These are phyloP conservation scores for Pseudobourletiella spinata DNA, from an alignment of 1,140 invertebrate species.

Conservation along the genomic window DNA sequence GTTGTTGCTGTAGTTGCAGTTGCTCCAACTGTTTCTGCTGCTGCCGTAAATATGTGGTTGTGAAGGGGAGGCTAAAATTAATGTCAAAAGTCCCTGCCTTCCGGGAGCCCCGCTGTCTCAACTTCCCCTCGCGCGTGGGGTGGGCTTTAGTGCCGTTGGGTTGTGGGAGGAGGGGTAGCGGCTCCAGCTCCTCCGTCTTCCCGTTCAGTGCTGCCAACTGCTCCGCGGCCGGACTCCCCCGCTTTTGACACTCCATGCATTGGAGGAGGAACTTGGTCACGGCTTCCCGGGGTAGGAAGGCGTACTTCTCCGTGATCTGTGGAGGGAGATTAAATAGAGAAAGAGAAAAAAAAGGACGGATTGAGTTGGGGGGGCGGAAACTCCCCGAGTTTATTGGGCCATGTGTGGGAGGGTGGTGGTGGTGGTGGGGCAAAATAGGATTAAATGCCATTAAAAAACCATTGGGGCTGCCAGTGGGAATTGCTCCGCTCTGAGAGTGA, in stretches of 20 bases:
- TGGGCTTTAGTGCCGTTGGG: no score
- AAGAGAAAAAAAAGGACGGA: background rate
- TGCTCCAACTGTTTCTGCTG: conserved; percentile 15
- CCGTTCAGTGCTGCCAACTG: conserved; percentile 6
- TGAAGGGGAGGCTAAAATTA: conserved; percentile 73
- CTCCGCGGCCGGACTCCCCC: conserved; percentile 55
- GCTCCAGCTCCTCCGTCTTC: background rate
- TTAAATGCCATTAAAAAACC: no score
- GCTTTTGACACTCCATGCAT: conserved; percentile 84
- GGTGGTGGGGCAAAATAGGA: background rate
- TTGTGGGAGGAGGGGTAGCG: no score
- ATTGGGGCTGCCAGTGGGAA: no score
- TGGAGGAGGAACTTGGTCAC: conserved; percentile 88
- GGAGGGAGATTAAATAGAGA: background rate
- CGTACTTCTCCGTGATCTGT: conserved; percentile 91
- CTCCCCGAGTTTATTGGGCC: no score
- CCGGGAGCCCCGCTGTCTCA: background rate
- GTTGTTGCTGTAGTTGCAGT: conserved; percentile 4
- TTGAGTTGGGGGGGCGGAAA: background rate
- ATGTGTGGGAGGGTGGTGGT: no score
- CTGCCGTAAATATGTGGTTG: conserved; percentile 73
- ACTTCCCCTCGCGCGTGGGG: background rate
- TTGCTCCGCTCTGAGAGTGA: no score
- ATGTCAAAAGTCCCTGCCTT: conserved; percentile 43
- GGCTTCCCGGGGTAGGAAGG: conserved; percentile 86